Base-by-base conservation (phyloP, 2,888 invertebrate genomes). In the Sialis fuliginosa region DNA sequence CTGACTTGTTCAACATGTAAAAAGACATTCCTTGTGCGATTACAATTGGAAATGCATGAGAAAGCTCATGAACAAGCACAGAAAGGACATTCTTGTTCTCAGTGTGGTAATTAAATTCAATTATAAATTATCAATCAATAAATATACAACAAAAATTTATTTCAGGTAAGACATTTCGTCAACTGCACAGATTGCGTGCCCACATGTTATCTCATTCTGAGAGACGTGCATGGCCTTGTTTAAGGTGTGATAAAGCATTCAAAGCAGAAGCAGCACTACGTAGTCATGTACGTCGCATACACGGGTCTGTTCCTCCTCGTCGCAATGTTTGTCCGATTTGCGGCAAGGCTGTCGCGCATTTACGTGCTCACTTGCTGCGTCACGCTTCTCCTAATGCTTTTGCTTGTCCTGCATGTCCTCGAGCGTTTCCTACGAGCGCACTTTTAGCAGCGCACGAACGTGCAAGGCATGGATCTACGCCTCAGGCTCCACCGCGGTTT, bases 281-380 rank as follows among this genome's bases (percentile, higher is more conserved):
- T 1, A 42, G 31, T 1, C 45, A 45, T 39, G 12, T 32, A 2
- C 37, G 39, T n/a, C 22, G 39, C 31, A 13, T 33, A 7, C 45
- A 45, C 12, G 22, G 22, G 22, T 22, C 31, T 6, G 39, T 10
- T 10, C 7, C 30, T 10, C 33, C 33, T 9, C 31, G 39, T 32
- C 31, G 37, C 6, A 39, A 45, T n/a, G 39, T 45, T 39, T 45
- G 45, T 10, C 37, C 37, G 30, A 32, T 45, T 2, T 45, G 45
- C 10, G 45, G 45, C 6, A 45, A 45, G 39, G 33, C 45, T 31
- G 45, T 45, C 6, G 32, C 13, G 6, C 22, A 32, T 31, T 39
- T 45, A 39, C 37, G 39, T 32, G 33, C 32, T 13, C 30, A 32
- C 8, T 32, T 42, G 5, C 9, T 42, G n/a, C n/a, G 12, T 6